These are phyloP conservation scores for Eumaeus atala DNA, from an alignment of 1,140 invertebrate genomes.

Conservation along the genomic window DNA sequence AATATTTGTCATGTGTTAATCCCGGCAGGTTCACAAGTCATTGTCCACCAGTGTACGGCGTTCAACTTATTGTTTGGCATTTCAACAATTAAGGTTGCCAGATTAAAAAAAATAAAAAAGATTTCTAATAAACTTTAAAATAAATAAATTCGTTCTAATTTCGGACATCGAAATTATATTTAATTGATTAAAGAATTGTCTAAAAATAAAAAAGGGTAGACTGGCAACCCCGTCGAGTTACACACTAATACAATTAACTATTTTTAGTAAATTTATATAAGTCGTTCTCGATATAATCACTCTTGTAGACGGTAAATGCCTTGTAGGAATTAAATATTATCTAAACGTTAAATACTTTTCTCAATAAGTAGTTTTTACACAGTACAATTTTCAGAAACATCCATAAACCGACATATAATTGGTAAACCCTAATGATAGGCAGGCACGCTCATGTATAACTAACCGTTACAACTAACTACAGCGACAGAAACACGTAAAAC, in stretches of 20 bases:
- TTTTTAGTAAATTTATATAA: slow-evolving; percentile 59
- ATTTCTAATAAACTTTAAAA: neutral
- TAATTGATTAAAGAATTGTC: slow-evolving; percentile 6
- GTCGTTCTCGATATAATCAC: slow-evolving; percentile 57
- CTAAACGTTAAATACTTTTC: slow-evolving; percentile 55
- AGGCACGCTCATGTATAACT: slow-evolving; percentile 45
- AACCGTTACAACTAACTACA: slow-evolving; percentile 54
- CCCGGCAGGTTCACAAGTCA: slow-evolving; percentile 30
- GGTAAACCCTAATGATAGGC: slow-evolving; percentile 47
- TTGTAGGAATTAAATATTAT: slow-evolving; percentile 66
- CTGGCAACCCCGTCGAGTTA: neutral
- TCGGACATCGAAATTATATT: slow-evolving; percentile 1
- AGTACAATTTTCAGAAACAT: slow-evolving; percentile 20
- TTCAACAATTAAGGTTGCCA: slow-evolving; percentile 21
- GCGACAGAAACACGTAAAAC: slow-evolving; percentile 65
- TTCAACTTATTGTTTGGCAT: slow-evolving; percentile 53
- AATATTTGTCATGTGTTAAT: slow-evolving; percentile 13
- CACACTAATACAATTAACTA: slow-evolving; percentile 33
- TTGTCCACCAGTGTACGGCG: slow-evolving; percentile 38
- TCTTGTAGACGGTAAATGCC: slow-evolving; percentile 70
- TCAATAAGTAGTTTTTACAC: slow-evolving; percentile 36
- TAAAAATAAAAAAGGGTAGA: slow-evolving; percentile 6
- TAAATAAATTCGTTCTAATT: slow-evolving; percentile 8
- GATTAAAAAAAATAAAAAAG: slow-evolving; percentile 4
- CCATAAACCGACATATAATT: slow-evolving; percentile 29